Percentiles rank a stretch among this genome's conserved stretches.
These are phyloP conservation scores for Tolmerus cingulatus DNA, from an alignment of 2,888 invertebrate species.

Conservation along the genomic window DNA sequence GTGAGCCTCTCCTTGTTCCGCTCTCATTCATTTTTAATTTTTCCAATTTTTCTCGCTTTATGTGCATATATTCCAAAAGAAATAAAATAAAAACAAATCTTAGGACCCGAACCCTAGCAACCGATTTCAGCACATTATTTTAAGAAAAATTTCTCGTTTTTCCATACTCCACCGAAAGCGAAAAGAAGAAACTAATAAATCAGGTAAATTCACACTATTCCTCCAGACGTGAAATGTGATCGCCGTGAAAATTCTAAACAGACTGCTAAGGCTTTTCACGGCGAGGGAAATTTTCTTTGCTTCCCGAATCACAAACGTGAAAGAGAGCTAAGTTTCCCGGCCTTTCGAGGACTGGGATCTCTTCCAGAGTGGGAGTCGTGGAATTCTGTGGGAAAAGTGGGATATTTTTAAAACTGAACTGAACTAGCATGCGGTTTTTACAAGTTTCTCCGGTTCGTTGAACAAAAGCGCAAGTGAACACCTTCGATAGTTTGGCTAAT, in stretches of 20 bases:
- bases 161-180: background rate
- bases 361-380: background rate
- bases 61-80: background rate
- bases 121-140: background rate
- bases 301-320: background rate
- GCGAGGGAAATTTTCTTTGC: slow-evolving; percentile 7
- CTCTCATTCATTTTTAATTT: slow-evolving; percentile 35
- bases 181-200: background rate
- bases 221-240: slow-evolving; percentile 26
- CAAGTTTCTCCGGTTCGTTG: background rate
- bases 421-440: background rate
- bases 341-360: background rate
- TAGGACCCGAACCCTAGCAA: background rate
- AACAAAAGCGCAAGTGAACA: background rate
- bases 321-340: slow-evolving; percentile 19
- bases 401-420: slow-evolving; percentile 3
- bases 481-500: background rate
- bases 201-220: slow-evolving; percentile 21
- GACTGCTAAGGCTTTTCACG: slow-evolving; percentile 31
- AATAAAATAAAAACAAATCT: background rate
- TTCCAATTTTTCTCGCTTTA: background rate
- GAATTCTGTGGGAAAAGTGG: background rate
- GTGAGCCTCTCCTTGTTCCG: slow-evolving; percentile 14
- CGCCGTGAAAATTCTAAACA: slow-evolving; percentile 34
- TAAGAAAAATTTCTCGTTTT: background rate